Evolutionary conservation across 2,797 vertebrate species (phyloP).

Genomic region (Craterocephalus amniculus): DNA sequence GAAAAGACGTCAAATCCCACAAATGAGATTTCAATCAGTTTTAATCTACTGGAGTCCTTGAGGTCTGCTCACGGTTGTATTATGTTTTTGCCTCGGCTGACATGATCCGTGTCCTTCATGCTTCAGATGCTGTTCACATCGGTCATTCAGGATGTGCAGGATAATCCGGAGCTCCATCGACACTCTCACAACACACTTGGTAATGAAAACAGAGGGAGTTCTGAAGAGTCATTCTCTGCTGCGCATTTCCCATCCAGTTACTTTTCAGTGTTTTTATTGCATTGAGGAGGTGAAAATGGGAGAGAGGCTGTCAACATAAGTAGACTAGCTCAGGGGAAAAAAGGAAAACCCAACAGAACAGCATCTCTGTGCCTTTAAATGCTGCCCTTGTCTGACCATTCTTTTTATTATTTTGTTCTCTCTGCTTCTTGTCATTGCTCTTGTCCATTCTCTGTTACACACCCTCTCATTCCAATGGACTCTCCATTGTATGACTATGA

Average conservation of each 20-base stretch:
- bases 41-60: slow-evolving; percentile 77
- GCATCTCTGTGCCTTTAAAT: slow-evolving; percentile 27
- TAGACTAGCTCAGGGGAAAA: slow-evolving; percentile 14
- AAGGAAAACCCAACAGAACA: slow-evolving; percentile 35
- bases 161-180: slow-evolving; percentile 71
- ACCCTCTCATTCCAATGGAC: neutral
- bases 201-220: slow-evolving; percentile 55
- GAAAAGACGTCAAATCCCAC: slow-evolving; percentile 64
- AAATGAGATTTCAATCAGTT: slow-evolving; percentile 82
- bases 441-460: neutral
- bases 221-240: slow-evolving; percentile 39
- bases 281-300: slow-evolving; percentile 57
- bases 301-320: slow-evolving; percentile 59
- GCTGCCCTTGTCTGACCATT: slow-evolving; percentile 16
- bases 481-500: slow-evolving; percentile 14
- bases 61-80: slow-evolving; percentile 70
- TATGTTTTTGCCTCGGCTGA: slow-evolving; percentile 62
- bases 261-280: slow-evolving; percentile 60
- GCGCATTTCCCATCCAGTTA: slow-evolving; percentile 33
- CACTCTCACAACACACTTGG: slow-evolving; percentile 20
- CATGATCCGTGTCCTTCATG: slow-evolving; percentile 74
- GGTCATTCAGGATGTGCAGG: slow-evolving; percentile 63
- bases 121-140: slow-evolving; percentile 55
- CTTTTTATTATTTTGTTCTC: neutral
- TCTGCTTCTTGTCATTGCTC: neutral